Base-by-base conservation (phyloP, 2,888 invertebrate genomes). In the Gerosis bhagava region DNA sequence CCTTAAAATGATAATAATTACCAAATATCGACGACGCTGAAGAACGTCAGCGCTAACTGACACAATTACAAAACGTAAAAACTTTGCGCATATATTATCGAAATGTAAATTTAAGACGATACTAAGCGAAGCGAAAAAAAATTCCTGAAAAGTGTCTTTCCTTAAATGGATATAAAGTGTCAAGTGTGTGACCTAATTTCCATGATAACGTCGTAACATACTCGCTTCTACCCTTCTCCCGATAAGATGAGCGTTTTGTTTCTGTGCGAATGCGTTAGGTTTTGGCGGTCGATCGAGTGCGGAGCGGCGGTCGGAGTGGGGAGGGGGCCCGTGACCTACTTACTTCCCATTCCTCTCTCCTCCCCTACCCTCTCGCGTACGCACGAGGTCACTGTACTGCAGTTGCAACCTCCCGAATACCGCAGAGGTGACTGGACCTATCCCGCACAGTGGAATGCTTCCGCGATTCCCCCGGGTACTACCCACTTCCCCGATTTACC, bases 321-420 rank as follows among this genome's bases (percentile, higher is more conserved):
- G 75, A 76, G 62, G 81, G 82, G 83, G 84, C 83, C 59, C 58
- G 57, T 62, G 63, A 63, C 62, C 65, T 50, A 62, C 48, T 60
- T 57, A n/a, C n/a, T n/a, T n/a, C n/a, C n/a, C n/a, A n/a, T n/a
- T n/a, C n/a, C n/a, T n/a, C n/a, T n/a, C n/a, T n/a, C n/a, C n/a
- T n/a, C n/a, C n/a, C n/a, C n/a, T n/a, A 63, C 72, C 68, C 71
- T 59, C 73, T 74, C 71, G 72, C 73, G 87, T 87, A 86, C 86
- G 82, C 84, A 78, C 77, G 83, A 77, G 87, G 86, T 87, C 86
- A 87, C 72, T 87, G 87, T 83, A 84, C 86, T 88, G 87, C 86
- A 87, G 83, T 76, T 86, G 87, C 84, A 86, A 76, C 69, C 68
- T 61, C 53, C 73, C 70, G 62, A 80, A 77, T 75, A 69, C 82